These are phyloP conservation scores for fruit fly (Drosophila melanogaster) DNA, from an alignment of 1,140 invertebrate species.

Conservation along the genomic window DNA sequence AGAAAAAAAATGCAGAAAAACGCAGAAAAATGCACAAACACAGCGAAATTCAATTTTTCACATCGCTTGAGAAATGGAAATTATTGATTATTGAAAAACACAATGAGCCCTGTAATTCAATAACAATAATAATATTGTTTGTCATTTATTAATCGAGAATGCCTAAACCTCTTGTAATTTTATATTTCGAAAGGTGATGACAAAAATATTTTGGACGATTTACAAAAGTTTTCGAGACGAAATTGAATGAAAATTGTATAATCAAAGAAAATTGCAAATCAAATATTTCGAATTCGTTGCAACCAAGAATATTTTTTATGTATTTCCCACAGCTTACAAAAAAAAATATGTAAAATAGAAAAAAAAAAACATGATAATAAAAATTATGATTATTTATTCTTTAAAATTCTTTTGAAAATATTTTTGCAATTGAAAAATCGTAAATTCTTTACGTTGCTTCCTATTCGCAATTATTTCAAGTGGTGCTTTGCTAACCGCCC, in stretches of 20 bases:
- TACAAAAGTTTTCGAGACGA: background rate
- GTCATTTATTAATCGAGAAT: conserved; percentile 2
- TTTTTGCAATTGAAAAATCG: conserved; percentile 6
- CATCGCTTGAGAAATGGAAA: conserved; percentile 5
- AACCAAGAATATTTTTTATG: too few relatives aligned
- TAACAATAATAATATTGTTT: conserved; percentile 37
- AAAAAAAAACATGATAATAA: background rate
- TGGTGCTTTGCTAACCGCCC: conserved; percentile 11
- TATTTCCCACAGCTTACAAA: too few relatives aligned
- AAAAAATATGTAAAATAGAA: too few relatives aligned
- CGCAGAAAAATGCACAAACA: conserved; percentile 13
- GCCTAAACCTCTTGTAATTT: conserved; percentile 19
- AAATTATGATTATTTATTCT: background rate
- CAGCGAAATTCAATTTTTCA: conserved; percentile 47
- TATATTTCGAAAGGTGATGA: conserved; percentile 18
- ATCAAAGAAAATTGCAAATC: conserved; percentile 4
- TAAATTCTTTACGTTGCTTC: conserved; percentile 3
- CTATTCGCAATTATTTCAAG: conserved; percentile 29
- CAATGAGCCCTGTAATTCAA: conserved; percentile 29
- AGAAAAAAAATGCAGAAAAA: conserved; percentile 27
- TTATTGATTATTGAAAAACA: conserved; percentile 28
- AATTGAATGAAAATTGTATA: conserved; percentile 3
- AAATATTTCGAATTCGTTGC: background rate
- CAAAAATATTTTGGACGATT: background rate
- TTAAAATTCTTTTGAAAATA: too few relatives aligned